Evolutionary conservation across 2,113 vertebrate genomes (phyloP), one percentile per base, ranked within the genome.

Genomic region (Gymnarchus niloticus): DNA sequence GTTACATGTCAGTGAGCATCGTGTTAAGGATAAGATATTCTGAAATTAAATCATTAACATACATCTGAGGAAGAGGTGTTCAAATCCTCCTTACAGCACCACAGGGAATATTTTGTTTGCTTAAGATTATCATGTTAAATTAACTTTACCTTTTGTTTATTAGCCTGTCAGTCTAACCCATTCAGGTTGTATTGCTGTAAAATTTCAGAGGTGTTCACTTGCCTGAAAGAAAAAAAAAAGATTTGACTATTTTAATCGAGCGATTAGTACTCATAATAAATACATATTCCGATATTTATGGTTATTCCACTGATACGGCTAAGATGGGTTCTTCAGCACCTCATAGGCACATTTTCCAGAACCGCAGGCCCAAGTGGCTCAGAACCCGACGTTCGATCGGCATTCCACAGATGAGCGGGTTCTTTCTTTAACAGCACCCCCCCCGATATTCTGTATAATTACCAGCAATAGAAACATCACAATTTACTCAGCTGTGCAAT

Each of bases 401-500:
- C 33, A n/a, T 46, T 56, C 5, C 52, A 25, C 21, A 46, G 21
- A 57, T 25, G 69, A 81, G 77, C n/a, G 37, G n/a, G 37, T 52
- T 49, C 52, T 83, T 84, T 48, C 82, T 84, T 77, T 49, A 56
- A 51, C 81, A 77, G 81, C 56, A 54, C 48, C n/a, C 51, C 19
- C 25, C 54, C 52, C 65, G 57, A 56, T 83, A 57, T 57, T 86
- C 86, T n/a, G 81, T 83, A 81, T 83, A 83, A 83, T 83, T 83
- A 86, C 65, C 73, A 65, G 81, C 46, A 37, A 86, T 57, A 33
- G 81, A 52, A 86, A 52, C 81, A 48, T 81, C 81, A 10, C 59
- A 86, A 61, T 86, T 83, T 86, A 83, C 86, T 84, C 61, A 77
- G 81, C 86, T 86, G 82, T 86, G 81, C 49, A 41, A 59, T 48